Conservation (phyloP, 2,113 vertebrate genomes). For the Garra rufa region DNA sequence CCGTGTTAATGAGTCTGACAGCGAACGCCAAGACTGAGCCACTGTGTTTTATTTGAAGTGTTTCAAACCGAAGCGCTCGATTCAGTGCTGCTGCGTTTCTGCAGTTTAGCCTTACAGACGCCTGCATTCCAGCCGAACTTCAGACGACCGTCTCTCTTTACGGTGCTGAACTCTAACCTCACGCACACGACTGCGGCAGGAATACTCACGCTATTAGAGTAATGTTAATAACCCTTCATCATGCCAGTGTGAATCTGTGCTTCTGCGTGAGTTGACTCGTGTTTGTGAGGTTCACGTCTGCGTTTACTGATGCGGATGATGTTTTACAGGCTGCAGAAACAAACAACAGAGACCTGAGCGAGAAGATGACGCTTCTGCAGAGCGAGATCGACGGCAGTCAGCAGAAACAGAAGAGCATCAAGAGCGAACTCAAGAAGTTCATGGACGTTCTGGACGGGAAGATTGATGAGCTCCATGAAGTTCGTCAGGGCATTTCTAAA, state of each 20-base stretch:
- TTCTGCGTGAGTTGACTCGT: not conserved
- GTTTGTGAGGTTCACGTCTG: not conserved
- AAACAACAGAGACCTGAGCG: slow-evolving; percentile 87
- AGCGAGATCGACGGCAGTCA: slow-evolving; percentile 84
- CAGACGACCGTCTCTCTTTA: not conserved
- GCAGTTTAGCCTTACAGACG: no score
- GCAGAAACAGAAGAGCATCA: slow-evolving; percentile 87
- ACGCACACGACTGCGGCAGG: not conserved
- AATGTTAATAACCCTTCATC: not conserved
- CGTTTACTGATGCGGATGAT: not conserved
- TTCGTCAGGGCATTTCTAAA: slow-evolving; percentile 92
- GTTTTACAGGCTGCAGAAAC: slow-evolving; percentile 83
- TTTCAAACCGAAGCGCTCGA: no score
- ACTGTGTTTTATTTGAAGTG: not conserved
- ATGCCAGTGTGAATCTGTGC: not conserved
- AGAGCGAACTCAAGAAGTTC: slow-evolving; percentile 92
- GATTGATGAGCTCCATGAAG: slow-evolving; percentile 94
- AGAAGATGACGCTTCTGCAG: slow-evolving; percentile 82
- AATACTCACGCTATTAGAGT: not conserved
- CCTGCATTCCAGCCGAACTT: not conserved
- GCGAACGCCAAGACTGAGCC: not conserved
- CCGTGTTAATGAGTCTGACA: not conserved
- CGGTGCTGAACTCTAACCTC: not conserved
- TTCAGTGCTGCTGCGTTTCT: no score
- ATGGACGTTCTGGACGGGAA: slow-evolving; percentile 93